Conservation (phyloP, 2,888 invertebrate genomes). For the Hydrotaea diabolus region DNA sequence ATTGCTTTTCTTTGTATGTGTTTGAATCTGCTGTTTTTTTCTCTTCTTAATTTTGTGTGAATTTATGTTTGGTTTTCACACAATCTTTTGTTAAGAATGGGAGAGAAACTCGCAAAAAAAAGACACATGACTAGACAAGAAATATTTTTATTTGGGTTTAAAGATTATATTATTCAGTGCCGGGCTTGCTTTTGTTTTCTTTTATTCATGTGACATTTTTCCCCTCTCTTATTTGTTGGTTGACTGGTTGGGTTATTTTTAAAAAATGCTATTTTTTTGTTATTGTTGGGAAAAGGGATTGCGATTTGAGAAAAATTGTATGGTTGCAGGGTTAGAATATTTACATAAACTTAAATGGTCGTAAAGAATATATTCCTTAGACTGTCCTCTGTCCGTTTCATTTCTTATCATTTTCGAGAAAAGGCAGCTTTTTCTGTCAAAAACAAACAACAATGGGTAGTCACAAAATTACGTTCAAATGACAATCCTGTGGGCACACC, state of each 20-base stretch:
- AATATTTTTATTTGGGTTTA: conserved; percentile 36
- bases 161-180: conserved; percentile 57
- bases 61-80: neutral
- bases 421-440: no score
- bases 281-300: conserved; percentile 25
- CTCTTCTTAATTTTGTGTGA: neutral
- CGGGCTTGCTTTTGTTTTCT: neutral
- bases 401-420: no score
- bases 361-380: no score
- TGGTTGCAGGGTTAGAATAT: no score
- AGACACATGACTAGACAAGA: conserved; percentile 46
- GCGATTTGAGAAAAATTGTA: neutral
- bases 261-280: neutral
- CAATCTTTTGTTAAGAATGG: conserved; percentile 20
- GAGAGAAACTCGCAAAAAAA: conserved; percentile 1
- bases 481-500: no score
- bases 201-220: conserved; percentile 44
- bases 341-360: no score
- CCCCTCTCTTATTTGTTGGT: conserved; percentile 30
- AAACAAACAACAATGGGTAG: no score
- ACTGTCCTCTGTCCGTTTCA: no score
- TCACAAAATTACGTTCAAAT: no score
- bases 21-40: neutral
- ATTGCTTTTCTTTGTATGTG: conserved; percentile 32
- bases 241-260: neutral